Base-by-base conservation (phyloP, 2,113 vertebrate genomes). In the Salvelinus fontinalis region DNA sequence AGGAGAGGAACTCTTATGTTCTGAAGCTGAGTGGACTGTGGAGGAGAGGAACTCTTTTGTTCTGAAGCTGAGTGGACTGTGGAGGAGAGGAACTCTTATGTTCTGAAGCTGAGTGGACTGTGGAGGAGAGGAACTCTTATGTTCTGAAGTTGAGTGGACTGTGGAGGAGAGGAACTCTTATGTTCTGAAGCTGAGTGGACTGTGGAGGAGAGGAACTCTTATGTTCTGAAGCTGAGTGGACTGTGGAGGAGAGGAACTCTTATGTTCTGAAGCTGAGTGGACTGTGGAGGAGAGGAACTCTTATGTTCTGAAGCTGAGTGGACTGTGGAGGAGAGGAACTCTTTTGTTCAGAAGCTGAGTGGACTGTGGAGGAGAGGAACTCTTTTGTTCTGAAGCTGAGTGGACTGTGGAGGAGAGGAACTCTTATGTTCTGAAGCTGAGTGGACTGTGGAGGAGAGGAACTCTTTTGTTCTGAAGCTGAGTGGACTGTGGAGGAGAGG, bases 121-220 rank as follows among this genome's bases (percentile, higher is more conserved):
- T 31, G 29, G 29, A 31, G 29, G 29, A 31, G 29, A 31, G 29
- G 29, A 1, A 5, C 29, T 5, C 29, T 5, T 31, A 5, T 31
- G 29, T 31, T 5, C 29, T 31, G 29, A 31, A 31, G 29, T 4
- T 31, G 29, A 5, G 29, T 31, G 4, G 29, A 31, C 29, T 31
- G 29, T 31, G 71, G 77, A 81, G 62, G 26, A 82, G 77, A 85
- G 84, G 84, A 1, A 1, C 29, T 31, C 4, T 5, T 31, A 5
- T 31, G 29, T 31, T 1, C 29, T 82, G 74, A 77, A 86, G 29
- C 29, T 31, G 29, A 5, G 29, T 31, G 82, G 81, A 72, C 49
- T 85, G 88, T 83, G 71, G 75, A 81, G 62, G 29, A 82, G 77
- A 85, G 84, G 84, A 84, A 86, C 81, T 79, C 82, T 87, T 89